Conservation (phyloP, 2,888 invertebrate genomes). For the Sinotaia quadrata region DNA sequence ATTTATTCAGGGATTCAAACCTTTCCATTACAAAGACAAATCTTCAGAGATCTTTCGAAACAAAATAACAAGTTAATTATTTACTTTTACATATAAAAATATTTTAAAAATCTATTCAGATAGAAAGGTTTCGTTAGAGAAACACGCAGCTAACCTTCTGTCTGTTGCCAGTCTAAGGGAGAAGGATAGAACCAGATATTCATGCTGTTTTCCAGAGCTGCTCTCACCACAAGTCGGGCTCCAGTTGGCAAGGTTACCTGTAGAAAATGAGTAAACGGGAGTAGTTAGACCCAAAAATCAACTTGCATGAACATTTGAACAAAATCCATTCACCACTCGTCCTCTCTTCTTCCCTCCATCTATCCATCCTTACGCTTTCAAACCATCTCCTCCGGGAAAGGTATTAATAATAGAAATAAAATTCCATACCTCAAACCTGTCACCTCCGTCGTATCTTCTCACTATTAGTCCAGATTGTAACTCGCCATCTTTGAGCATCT, state of each 20-base stretch:
- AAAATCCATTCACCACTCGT: background rate
- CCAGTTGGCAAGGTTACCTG: constrained; percentile 48
- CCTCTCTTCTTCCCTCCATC: background rate
- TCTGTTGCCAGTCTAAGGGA: constrained; percentile 38
- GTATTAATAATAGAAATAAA: background rate
- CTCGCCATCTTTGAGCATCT: constrained; percentile 34
- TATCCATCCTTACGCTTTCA: background rate
- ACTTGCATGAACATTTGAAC: background rate
- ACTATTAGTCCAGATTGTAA: constrained; percentile 28
- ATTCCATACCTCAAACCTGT: constrained; percentile 39
- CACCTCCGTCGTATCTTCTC: constrained; percentile 37
- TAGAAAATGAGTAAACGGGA: too few relatives aligned
- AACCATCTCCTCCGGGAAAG: background rate
- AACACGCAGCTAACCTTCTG: constrained; percentile 35
- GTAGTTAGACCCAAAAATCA: too few relatives aligned
- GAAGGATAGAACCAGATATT: constrained; percentile 48
- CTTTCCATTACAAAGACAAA: too few relatives aligned
- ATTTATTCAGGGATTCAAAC: too few relatives aligned
- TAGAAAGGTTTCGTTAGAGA: too few relatives aligned
- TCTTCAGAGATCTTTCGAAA: too few relatives aligned
- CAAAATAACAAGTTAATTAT: too few relatives aligned
- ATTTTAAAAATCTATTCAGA: too few relatives aligned
- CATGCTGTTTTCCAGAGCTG: constrained; percentile 27
- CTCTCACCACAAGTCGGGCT: constrained; percentile 31
- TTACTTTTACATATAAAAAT: too few relatives aligned